Conservation (phyloP, 2,888 invertebrate genomes). For the Lasioglossum villosulum region DNA sequence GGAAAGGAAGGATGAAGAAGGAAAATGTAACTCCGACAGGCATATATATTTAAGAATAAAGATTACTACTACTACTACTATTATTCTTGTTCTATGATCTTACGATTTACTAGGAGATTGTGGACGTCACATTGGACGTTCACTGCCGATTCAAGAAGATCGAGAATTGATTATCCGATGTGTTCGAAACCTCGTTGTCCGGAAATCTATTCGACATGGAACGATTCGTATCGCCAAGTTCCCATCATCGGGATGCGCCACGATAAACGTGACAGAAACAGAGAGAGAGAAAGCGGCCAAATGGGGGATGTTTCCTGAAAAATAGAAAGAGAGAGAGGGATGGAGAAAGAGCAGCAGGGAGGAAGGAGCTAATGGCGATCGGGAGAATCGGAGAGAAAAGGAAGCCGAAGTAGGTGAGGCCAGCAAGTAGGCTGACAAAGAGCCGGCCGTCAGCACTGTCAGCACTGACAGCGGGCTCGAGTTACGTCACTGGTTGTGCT, state of each 20-base stretch:
- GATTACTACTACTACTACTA: no score
- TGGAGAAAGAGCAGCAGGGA: not conserved
- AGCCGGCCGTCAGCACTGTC: constrained; percentile 79
- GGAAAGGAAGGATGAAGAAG: no score
- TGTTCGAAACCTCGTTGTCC: not conserved
- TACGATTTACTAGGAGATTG: no score
- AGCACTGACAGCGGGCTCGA: constrained; percentile 80
- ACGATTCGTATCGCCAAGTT: constrained; percentile 26
- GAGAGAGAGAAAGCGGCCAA: constrained; percentile 5
- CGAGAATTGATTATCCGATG: not conserved
- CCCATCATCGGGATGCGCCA: constrained; percentile 42
- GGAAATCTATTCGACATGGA: constrained; percentile 4
- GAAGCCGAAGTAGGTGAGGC: constrained; percentile 76
- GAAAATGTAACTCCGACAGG: no score
- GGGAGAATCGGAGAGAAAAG: constrained; percentile 43
- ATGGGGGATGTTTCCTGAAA: not conserved
- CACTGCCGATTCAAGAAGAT: no score
- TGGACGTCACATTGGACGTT: no score
- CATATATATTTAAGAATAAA: no score
- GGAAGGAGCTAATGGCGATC: constrained; percentile 24
- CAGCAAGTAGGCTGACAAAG: constrained; percentile 77
- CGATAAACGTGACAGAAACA: not conserved
- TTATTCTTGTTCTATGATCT: no score
- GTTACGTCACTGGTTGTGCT: constrained; percentile 80
- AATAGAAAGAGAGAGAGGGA: not conserved